Base-by-base conservation (phyloP, 2,888 invertebrate species). In the Apotomis capreana region DNA sequence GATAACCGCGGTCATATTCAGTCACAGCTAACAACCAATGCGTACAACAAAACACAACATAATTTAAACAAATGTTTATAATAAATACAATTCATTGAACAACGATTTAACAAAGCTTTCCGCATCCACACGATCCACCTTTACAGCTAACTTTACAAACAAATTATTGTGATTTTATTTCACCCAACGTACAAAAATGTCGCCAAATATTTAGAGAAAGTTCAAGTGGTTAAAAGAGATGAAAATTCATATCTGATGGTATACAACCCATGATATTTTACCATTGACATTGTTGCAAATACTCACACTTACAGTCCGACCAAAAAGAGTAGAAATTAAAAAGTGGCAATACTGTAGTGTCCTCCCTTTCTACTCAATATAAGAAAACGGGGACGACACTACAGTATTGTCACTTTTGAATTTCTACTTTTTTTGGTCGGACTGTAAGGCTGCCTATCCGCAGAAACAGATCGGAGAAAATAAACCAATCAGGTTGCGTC, bases 1-100 rank as follows among this genome's bases (percentile, higher is more conserved):
- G 49, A 49, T 49, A 9, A 9, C 9, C 49, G 9, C 49, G 49
- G 26, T 55, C 8, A 36, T 10, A 37, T 37, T 37, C 37, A 58
- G 37, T 58, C 57, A 57, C 57, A 49, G 8, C 49, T 4, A 58
- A 58, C 36, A 37, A n/a, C 1, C 57, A 26, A 26, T 57, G 57
- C 36, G 37, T 60, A 60, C 46, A 40, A 40, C 5, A 49, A 61
- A 61, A 26, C 8, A n/a, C 49, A 61, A 36, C 26, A 61, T 49
- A 61, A 61, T 49, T 49, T 36, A 61, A 49, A 61, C 49, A 6
- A 49, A 36, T 36, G 49, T 26, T 15, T 61, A 61, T 49, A 61
- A 15, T 46, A 61, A 61, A 46, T 0, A 40, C n/a, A 46, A 49
- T 51, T n/a, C 12, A 26, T 51, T 37, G 13, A 62, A 62, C 49